Conservation (phyloP, 2,888 invertebrate genomes). For the Trachelus stipa region DNA sequence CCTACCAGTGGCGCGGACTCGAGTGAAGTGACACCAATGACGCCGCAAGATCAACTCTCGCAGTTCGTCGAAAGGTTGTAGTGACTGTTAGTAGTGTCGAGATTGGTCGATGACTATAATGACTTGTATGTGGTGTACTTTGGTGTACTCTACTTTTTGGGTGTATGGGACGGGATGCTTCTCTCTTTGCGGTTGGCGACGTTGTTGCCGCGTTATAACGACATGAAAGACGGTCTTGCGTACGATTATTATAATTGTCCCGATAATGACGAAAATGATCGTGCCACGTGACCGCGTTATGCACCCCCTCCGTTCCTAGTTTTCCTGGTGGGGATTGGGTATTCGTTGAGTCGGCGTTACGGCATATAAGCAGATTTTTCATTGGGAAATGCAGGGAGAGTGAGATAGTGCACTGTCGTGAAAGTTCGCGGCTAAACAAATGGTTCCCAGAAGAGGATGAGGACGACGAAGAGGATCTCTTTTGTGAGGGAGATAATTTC, state of each 20-base stretch:
- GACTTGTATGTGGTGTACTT: constrained; percentile 1
- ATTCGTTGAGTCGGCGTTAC: background rate
- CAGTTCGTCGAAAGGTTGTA: constrained; percentile 97
- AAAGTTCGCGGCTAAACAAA: background rate
- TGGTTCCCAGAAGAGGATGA: background rate
- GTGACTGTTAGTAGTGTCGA: constrained; percentile 69
- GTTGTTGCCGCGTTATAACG: background rate
- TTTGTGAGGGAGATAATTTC: background rate
- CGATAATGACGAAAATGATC: background rate
- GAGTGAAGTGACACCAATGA: constrained; percentile 81
- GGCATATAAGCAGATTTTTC: background rate
- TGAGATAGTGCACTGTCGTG: background rate
- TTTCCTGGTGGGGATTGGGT: background rate
- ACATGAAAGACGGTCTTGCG: background rate
- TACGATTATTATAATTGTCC: background rate
- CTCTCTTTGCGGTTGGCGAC: background rate
- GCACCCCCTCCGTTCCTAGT: constrained; percentile 7
- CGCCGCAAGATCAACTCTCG: constrained; percentile 93
- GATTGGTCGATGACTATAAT: constrained; percentile 1
- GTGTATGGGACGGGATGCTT: background rate
- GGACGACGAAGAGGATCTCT: background rate
- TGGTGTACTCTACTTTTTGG: background rate
- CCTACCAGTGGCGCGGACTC: constrained; percentile 69
- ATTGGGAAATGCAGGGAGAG: background rate
- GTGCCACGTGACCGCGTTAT: background rate